Percentiles rank a stretch among this genome's conserved stretches.
These are phyloP conservation scores for Murina feae DNA, from an alignment of 2,113 vertebrate species.

Conservation along the genomic window DNA sequence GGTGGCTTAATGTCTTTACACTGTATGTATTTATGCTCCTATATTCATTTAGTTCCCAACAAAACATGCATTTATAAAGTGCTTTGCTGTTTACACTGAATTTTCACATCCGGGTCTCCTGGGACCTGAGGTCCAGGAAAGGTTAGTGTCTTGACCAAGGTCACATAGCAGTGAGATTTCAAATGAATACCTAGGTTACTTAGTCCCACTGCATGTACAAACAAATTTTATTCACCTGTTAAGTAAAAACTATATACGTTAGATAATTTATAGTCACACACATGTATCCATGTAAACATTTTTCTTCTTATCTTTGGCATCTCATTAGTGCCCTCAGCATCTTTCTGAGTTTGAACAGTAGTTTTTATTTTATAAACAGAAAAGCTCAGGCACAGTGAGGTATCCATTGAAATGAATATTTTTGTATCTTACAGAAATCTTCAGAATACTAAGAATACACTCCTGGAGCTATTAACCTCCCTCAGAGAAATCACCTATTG, in stretches of 20 bases:
- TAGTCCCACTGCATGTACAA: not conserved
- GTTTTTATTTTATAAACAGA: conserved; percentile 36
- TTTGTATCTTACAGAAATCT: conserved; percentile 2
- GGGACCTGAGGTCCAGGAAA: not conserved
- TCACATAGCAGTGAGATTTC: not conserved
- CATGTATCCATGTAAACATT: not conserved
- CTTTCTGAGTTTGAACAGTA: conserved; percentile 10
- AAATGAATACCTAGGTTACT: not conserved
- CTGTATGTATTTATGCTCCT: not conserved
- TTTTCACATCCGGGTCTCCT: not conserved
- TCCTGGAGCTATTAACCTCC: not conserved
- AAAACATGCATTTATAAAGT: conserved; percentile 31
- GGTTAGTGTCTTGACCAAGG: not conserved
- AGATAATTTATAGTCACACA: not conserved
- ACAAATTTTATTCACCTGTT: not conserved
- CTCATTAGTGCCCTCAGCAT: conserved; percentile 5
- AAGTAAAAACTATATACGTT: not conserved
- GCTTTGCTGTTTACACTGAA: not conserved
- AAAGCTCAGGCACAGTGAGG: not conserved
- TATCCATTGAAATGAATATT: conserved; percentile 21
- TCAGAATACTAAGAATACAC: not conserved
- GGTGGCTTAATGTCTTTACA: conserved; percentile 49
- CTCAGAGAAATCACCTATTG: not conserved
- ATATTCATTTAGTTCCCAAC: not conserved
- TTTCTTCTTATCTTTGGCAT: not conserved